Conservation (phyloP, 2,113 vertebrate species). For the Daboia siamensis region DNA sequence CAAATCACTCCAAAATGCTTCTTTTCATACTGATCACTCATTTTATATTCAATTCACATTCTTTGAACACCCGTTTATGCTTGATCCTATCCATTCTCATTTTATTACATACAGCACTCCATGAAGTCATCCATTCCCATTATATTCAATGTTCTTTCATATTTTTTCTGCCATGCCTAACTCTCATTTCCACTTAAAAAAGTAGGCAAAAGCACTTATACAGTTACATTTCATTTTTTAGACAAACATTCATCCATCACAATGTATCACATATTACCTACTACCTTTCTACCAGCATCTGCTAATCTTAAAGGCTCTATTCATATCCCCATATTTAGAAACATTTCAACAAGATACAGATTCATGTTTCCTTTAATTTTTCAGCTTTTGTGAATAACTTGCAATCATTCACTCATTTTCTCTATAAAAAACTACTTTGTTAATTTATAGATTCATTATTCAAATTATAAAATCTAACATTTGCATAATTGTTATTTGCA, state of each 20-base stretch:
- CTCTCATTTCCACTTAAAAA: neutral
- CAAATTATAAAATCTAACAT: neutral
- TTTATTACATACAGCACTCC: neutral
- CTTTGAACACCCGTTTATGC: neutral
- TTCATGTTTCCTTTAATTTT: neutral
- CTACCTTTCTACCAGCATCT: neutral
- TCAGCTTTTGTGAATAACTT: neutral
- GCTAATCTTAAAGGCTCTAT: neutral
- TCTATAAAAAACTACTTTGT: neutral
- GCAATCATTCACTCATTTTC: neutral
- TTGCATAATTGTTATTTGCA: neutral
- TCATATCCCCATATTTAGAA: neutral
- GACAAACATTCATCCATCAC: neutral
- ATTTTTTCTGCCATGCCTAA: neutral
- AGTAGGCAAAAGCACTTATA: neutral
- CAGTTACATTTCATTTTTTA: neutral
- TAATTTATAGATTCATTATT: neutral
- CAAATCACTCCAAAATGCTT: neutral
- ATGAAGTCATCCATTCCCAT: neutral
- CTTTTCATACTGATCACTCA: neutral
- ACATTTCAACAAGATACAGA: neutral
- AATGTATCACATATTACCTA: neutral
- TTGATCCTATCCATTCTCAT: neutral
- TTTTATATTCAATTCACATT: neutral
- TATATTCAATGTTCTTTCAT: neutral